These are phyloP conservation scores for Mycteria americana DNA, from an alignment of 2,797 vertebrate genomes.

Conservation along the genomic window DNA sequence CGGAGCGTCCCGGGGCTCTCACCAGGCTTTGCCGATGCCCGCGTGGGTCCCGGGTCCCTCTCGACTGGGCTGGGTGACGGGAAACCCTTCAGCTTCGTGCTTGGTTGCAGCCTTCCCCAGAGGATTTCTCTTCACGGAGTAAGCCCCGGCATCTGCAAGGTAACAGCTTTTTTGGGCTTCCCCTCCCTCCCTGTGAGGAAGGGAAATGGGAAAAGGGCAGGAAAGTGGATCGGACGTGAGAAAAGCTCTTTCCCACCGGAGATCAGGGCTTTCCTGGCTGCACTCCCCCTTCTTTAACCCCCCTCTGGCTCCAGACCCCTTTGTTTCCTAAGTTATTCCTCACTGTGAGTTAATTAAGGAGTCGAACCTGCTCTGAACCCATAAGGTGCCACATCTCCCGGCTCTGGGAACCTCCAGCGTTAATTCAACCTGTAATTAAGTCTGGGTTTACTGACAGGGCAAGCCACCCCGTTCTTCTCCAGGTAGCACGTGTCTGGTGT, in stretches of 20 bases:
- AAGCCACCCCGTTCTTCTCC: background rate
- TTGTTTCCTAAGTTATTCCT: background rate
- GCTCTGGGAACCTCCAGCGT: background rate
- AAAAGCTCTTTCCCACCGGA: background rate
- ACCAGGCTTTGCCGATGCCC: background rate
- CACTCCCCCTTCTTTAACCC: too few species aligned
- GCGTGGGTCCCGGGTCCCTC: fast-evolving
- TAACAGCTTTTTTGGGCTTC: background rate
- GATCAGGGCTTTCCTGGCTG: background rate
- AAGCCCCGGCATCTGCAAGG: background rate
- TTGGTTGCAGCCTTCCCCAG: fast-evolving
- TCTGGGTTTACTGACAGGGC: background rate
- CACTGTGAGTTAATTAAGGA: background rate
- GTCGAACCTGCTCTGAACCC: background rate
- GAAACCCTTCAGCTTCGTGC: background rate
- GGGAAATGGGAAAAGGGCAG: background rate
- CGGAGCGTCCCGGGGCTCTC: background rate
- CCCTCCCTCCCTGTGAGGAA: background rate
- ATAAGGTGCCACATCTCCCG: fast-evolving
- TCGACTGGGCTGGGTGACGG: background rate
- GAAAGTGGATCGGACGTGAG: fast-evolving
- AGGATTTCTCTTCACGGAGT: background rate
- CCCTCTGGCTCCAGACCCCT: background rate
- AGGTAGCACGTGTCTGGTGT: background rate
- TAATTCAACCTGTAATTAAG: background rate